Evolutionary conservation across 2,888 invertebrate genomes (phyloP).

Genomic region (Lydus trimaculatus): DNA sequence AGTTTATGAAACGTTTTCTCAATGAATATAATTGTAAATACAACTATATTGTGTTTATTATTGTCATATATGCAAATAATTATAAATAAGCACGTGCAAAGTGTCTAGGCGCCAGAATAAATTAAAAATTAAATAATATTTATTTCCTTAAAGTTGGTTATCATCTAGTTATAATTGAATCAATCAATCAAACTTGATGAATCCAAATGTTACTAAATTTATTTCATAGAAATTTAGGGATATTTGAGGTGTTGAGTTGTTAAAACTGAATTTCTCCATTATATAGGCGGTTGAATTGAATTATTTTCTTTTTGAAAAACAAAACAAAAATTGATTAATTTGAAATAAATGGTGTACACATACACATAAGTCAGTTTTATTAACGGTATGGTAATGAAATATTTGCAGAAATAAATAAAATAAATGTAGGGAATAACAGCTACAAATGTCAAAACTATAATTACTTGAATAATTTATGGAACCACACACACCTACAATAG

Average conservation of each 20-base stretch:
- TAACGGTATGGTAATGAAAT: not conserved
- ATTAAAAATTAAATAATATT: not conserved
- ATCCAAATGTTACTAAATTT: not conserved
- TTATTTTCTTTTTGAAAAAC: too few relatives aligned
- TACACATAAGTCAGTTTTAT: not conserved
- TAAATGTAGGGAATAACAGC: slow-evolving; percentile 27
- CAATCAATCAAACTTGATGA: not conserved
- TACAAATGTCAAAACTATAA: slow-evolving; percentile 48
- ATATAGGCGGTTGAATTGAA: too few relatives aligned
- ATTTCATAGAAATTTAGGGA: not conserved
- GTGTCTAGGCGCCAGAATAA: not conserved
- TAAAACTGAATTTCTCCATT: too few relatives aligned
- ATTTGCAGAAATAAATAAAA: not conserved
- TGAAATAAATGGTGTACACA: not conserved
- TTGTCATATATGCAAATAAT: not conserved
- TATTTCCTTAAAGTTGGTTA: too few relatives aligned
- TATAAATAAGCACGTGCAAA: slow-evolving; percentile 1
- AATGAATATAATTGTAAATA: not conserved
- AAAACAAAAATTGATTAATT: not conserved
- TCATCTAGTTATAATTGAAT: not conserved
- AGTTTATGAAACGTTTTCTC: too few relatives aligned
- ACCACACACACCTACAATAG: slow-evolving; percentile 39
- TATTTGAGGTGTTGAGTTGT: not conserved
- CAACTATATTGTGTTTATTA: not conserved
- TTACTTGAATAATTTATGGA: slow-evolving; percentile 47